A percentile compares a stretch with the other conserved stretches of the same genome.
phyloP scores from a whole-genome alignment of 2,888 invertebrate species.

The Halictus ligatus region DNA sequence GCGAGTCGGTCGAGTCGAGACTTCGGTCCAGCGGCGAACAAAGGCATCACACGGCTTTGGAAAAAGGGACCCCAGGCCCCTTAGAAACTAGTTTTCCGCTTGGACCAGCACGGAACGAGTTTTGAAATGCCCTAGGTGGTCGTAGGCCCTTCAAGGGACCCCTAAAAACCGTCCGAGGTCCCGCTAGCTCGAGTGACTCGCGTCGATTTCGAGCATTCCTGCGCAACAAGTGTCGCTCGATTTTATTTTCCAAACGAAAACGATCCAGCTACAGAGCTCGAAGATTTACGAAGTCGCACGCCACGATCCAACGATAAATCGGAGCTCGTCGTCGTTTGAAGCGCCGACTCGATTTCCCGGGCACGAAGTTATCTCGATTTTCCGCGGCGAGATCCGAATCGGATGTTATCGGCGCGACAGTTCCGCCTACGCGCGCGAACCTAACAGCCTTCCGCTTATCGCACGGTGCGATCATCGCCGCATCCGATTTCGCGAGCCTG shows the following conservation, averaged over 20 bases:
- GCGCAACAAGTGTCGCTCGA: background rate
- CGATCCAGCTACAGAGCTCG: background rate
- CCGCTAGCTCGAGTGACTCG: background rate
- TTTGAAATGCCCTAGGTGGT: background rate
- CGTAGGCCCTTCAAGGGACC: background rate
- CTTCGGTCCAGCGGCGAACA: background rate
- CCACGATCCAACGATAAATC: background rate
- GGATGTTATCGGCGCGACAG: background rate
- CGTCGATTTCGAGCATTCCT: background rate
- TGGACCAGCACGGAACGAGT: background rate
- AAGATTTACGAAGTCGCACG: background rate
- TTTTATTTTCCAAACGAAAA: background rate
- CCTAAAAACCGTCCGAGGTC: background rate
- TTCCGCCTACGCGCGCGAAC: slow-evolving; percentile 43
- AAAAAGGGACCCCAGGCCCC: background rate
- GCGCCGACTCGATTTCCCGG: background rate
- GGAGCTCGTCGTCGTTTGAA: background rate
- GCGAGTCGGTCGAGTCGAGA: background rate
- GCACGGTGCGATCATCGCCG: slow-evolving; percentile 64
- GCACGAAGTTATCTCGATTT: background rate
- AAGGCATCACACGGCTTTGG: background rate
- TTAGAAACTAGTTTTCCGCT: background rate
- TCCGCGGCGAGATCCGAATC: background rate
- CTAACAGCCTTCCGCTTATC: slow-evolving; percentile 64
- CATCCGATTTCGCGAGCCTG: slow-evolving; percentile 71